phyloP scores from a whole-genome alignment of 1,140 invertebrate genomes.

The Saccostrea cuccullata region DNA sequence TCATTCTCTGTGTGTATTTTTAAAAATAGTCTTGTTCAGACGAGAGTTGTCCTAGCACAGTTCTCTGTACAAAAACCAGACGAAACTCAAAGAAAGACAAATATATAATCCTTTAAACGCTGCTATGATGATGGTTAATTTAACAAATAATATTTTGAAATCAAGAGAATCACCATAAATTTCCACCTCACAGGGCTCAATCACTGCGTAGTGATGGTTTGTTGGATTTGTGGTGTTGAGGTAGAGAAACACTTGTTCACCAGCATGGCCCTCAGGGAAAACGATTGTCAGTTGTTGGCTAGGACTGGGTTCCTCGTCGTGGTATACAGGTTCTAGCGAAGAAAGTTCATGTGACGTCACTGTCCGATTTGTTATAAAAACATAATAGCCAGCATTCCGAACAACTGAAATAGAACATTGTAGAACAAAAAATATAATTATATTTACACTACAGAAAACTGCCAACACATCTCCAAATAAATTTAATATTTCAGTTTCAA shows the following conservation, averaged over 20 bases:
- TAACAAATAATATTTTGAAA: neutral
- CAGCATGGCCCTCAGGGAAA: neutral
- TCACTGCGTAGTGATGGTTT: neutral
- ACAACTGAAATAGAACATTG: neutral
- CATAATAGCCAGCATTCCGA: neutral
- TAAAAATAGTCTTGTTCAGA: too few species aligned
- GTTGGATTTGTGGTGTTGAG: neutral
- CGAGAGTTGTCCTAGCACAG: neutral
- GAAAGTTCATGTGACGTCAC: neutral
- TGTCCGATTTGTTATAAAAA: slow-evolving; percentile 1
- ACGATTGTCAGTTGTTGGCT: neutral
- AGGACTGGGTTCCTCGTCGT: neutral
- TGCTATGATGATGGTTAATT: neutral
- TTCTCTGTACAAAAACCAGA: neutral
- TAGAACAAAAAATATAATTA: too few species aligned
- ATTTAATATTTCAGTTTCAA: too few species aligned
- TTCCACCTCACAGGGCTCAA: slow-evolving; percentile 3
- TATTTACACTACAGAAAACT: too few species aligned
- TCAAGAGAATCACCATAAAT: neutral
- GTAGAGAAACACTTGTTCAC: neutral
- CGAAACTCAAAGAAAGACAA: neutral
- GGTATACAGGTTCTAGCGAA: neutral
- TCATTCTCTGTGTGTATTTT: too few species aligned
- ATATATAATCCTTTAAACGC: neutral
- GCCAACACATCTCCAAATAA: too few species aligned